phyloP scores from a whole-genome alignment of 2,797 vertebrate species.

The Myripristis murdjan region DNA sequence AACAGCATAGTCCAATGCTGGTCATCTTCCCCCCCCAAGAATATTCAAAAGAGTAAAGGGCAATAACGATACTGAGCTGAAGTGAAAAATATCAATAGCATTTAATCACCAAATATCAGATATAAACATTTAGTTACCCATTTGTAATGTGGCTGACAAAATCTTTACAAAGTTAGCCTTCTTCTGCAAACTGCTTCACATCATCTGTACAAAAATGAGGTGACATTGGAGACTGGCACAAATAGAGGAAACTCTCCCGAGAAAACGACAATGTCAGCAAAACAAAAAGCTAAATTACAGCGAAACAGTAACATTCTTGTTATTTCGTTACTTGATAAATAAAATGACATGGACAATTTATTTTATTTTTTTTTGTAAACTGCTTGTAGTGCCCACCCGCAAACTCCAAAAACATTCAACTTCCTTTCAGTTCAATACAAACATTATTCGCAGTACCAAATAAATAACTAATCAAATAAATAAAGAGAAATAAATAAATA shows the following conservation, averaged over 20 bases:
- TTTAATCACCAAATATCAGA: constrained; percentile 87
- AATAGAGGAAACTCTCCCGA: constrained; percentile 77
- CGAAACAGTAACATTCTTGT: constrained; percentile 68
- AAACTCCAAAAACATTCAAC: constrained; percentile 68
- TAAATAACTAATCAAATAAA: constrained; percentile 3
- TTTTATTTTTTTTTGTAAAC: constrained; percentile 72
- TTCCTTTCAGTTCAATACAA: constrained; percentile 51
- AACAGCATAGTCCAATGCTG: not conserved
- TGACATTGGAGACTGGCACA: constrained; percentile 82
- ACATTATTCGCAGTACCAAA: constrained; percentile 48
- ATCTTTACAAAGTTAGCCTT: constrained; percentile 88
- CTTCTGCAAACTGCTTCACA: constrained; percentile 75
- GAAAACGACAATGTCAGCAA: constrained; percentile 76
- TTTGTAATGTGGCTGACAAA: constrained; percentile 85
- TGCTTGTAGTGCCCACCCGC: constrained; percentile 45
- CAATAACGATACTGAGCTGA: constrained; percentile 74
- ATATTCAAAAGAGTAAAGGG: constrained; percentile 16
- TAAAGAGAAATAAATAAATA: constrained; percentile 47
- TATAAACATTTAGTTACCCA: constrained; percentile 88
- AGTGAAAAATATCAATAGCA: constrained; percentile 90
- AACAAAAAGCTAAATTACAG: constrained; percentile 76
- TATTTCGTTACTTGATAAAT: constrained; percentile 63
- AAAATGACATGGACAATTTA: constrained; percentile 54
- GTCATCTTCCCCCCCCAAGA: not conserved
- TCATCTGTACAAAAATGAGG: constrained; percentile 86